Conservation (phyloP, 2,113 vertebrate species). For the Labrus mixtus region DNA sequence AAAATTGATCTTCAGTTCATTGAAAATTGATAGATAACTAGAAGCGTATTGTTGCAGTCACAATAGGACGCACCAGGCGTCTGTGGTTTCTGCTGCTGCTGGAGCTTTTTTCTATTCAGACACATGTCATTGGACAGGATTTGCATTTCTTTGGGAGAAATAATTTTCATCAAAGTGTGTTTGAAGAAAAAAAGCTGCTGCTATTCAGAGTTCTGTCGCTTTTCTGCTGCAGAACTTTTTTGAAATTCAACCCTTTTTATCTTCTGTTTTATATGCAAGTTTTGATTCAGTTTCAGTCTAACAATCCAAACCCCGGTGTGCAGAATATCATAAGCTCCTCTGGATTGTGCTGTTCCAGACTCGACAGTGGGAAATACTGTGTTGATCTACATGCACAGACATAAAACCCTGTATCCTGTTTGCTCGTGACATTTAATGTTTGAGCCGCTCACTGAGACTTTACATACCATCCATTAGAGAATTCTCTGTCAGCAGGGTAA, state of each 20-base stretch:
- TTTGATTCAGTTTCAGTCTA: conserved; percentile 31
- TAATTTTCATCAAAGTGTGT: conserved; percentile 72
- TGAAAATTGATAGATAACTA: conserved; percentile 71
- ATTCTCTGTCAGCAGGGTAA: conserved; percentile 69
- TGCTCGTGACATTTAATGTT: conserved; percentile 65
- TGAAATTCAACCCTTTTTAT: conserved; percentile 17
- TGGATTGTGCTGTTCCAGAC: neutral
- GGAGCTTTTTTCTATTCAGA: conserved; percentile 71
- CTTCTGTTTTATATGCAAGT: conserved; percentile 12
- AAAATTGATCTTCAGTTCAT: conserved; percentile 66
- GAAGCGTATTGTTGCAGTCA: conserved; percentile 66
- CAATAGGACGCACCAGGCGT: conserved; percentile 73
- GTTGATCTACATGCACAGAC: conserved; percentile 22
- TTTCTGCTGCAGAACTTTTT: conserved; percentile 37
- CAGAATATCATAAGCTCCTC: conserved; percentile 23
- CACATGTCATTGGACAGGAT: conserved; percentile 77
- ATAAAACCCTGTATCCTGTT: conserved; percentile 66
- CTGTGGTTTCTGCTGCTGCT: conserved; percentile 66
- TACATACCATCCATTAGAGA: conserved; percentile 73
- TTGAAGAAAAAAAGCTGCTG: conserved; percentile 62
- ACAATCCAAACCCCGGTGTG: neutral
- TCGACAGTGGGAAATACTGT: conserved; percentile 47
- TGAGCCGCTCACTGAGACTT: conserved; percentile 53
- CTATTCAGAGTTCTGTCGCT: conserved; percentile 43
- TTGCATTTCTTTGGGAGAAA: conserved; percentile 80